Conservation (phyloP, 2,113 vertebrate genomes). For the Periophthalmus modestus region DNA sequence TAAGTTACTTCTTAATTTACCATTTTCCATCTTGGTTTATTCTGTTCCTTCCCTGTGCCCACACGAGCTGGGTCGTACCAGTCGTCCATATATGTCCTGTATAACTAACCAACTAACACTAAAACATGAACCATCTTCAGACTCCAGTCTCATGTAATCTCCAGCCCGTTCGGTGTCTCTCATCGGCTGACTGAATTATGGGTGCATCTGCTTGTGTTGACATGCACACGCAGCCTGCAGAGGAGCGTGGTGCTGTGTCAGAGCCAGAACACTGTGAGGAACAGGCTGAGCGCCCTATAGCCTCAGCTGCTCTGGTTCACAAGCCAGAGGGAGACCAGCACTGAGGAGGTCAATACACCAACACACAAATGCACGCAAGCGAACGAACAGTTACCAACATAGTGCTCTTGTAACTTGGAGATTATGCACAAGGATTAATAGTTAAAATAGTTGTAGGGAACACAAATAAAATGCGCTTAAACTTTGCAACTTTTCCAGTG, state of each 20-base stretch:
- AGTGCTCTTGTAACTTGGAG: not conserved
- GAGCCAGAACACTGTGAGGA: constrained; percentile 44
- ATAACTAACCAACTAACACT: not conserved
- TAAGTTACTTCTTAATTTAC: no score
- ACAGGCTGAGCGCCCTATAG: constrained; percentile 37
- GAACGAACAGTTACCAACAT: constrained; percentile 14
- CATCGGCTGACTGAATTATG: constrained; percentile 67
- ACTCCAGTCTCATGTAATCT: constrained; percentile 6
- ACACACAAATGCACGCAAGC: constrained; percentile 24
- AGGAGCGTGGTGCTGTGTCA: constrained; percentile 65
- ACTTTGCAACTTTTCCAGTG: no score
- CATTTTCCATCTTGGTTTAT: no score
- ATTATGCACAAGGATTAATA: not conserved
- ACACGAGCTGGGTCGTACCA: no score
- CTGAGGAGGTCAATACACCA: constrained; percentile 60
- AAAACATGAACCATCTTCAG: not conserved
- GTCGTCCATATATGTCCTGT: not conserved
- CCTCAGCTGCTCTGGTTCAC: constrained; percentile 47
- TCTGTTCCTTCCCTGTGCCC: no score
- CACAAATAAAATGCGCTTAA: not conserved
- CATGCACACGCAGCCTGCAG: constrained; percentile 60
- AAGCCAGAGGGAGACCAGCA: constrained; percentile 61
- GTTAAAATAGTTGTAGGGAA: not conserved
- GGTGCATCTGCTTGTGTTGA: constrained; percentile 70
- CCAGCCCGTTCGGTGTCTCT: constrained; percentile 55